Percentiles rank a stretch among this genome's conserved stretches.
Evolutionary conservation across 2,797 vertebrate genomes (phyloP).

Genomic region (Staurois parvus): DNA sequence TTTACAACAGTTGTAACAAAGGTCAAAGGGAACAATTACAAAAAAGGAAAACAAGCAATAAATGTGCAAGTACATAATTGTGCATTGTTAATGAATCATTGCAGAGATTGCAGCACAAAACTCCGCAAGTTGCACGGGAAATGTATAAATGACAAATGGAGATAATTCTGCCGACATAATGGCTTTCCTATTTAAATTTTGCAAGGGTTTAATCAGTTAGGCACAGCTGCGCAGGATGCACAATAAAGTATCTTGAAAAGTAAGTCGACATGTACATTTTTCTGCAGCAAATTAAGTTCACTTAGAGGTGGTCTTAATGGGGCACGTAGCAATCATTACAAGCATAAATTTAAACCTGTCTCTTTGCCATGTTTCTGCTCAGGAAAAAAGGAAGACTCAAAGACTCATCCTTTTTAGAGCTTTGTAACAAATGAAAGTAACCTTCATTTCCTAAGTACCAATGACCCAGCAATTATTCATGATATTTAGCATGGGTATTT

Average conservation of each 20-base stretch:
- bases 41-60: constrained; percentile 61
- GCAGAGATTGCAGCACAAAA: constrained; percentile 57
- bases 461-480: constrained; percentile 79
- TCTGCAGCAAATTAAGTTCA: constrained; percentile 87
- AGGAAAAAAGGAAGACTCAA: constrained; percentile 68
- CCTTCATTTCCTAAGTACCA: constrained; percentile 80
- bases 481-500: constrained; percentile 67
- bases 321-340: constrained; percentile 82
- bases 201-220: constrained; percentile 83
- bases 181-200: constrained; percentile 87
- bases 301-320: constrained; percentile 86
- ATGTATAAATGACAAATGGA: constrained; percentile 78
- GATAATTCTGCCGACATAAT: constrained; percentile 82
- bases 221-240: constrained; percentile 82
- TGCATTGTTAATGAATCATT: constrained; percentile 72
- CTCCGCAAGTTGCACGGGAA: constrained; percentile 73
- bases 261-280: constrained; percentile 84
- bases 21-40: constrained; percentile 64
- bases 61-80: constrained; percentile 63
- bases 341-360: constrained; percentile 83
- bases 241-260: constrained; percentile 83
- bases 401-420: constrained; percentile 73
- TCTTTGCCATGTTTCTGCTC: constrained; percentile 80
- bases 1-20: constrained; percentile 31
- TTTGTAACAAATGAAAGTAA: constrained; percentile 79